phyloP scores from a whole-genome alignment of 2,888 invertebrate species.

The Galeopsomyia nigrocyanea region DNA sequence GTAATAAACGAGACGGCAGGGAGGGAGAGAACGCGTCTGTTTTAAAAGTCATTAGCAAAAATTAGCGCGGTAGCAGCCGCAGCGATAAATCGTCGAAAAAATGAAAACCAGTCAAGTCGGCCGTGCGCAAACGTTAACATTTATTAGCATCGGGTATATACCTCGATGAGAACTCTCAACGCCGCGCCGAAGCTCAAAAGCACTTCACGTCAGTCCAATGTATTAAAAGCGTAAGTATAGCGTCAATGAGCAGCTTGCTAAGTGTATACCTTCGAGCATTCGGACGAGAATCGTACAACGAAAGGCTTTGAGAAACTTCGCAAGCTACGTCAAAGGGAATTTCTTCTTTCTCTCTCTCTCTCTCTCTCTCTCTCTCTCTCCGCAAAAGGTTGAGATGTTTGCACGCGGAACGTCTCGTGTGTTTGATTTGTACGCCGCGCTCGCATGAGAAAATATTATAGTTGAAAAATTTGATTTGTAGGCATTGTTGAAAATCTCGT shows the following conservation, averaged over 20 bases:
- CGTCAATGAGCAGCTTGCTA: conserved; percentile 24
- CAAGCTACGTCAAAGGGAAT: background rate
- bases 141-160: too few relatives aligned
- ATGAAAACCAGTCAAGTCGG: too few relatives aligned
- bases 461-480: background rate
- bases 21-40: too few relatives aligned
- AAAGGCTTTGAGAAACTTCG: conserved; percentile 17
- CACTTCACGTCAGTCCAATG: conserved; percentile 17
- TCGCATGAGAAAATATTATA: too few relatives aligned
- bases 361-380: too few relatives aligned
- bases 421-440: too few relatives aligned
- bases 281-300: conserved; percentile 18
- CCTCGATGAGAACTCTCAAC: conserved; percentile 10
- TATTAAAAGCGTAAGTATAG: conserved; percentile 18
- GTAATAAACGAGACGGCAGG: too few relatives aligned
- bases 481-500: background rate
- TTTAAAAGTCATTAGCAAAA: too few relatives aligned
- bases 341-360: too few relatives aligned
- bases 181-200: background rate
- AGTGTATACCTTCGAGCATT: conserved; percentile 20
- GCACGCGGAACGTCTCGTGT: background rate
- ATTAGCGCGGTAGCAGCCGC: too few relatives aligned
- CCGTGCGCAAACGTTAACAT: too few relatives aligned
- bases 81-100: too few relatives aligned
- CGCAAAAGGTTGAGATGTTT: conserved; percentile 15